Evolutionary conservation across 2,113 vertebrate species (phyloP).

Genomic region (Pachycephala philippinensis): DNA sequence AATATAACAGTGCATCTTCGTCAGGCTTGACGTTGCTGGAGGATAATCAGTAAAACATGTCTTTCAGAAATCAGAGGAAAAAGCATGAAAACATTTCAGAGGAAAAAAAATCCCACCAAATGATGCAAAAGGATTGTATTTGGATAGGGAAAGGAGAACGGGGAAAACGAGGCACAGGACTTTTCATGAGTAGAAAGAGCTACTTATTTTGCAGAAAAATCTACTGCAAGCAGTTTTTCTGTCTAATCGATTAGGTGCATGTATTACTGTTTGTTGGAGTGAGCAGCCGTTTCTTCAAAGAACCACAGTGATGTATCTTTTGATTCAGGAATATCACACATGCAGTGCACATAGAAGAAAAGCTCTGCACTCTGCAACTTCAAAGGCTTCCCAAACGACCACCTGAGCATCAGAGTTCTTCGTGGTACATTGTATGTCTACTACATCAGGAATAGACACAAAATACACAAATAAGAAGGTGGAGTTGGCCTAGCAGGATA

Average conservation of each 20-base stretch:
- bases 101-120: neutral
- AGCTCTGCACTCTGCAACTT: neutral
- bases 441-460: neutral
- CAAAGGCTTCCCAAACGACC: neutral
- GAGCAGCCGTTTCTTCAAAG: neutral
- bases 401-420: neutral
- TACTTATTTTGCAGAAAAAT: neutral
- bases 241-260: neutral
- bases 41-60: constrained; percentile 41
- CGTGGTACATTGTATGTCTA: neutral
- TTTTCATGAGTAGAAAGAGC: neutral
- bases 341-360: rapidly evolving
- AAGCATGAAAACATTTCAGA: neutral
- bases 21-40: constrained; percentile 5
- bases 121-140: neutral
- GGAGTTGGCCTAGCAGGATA: neutral
- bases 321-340: neutral
- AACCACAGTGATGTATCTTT: neutral
- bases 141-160: neutral
- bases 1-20: neutral
- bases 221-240: neutral
- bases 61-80: constrained; percentile 3
- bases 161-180: neutral
- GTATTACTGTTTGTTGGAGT: neutral
- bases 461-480: neutral